A percentile compares a stretch with the other conserved stretches of the same genome.
Evolutionary conservation across 2,113 vertebrate species (phyloP).

Genomic region (Chionomys nivalis): DNA sequence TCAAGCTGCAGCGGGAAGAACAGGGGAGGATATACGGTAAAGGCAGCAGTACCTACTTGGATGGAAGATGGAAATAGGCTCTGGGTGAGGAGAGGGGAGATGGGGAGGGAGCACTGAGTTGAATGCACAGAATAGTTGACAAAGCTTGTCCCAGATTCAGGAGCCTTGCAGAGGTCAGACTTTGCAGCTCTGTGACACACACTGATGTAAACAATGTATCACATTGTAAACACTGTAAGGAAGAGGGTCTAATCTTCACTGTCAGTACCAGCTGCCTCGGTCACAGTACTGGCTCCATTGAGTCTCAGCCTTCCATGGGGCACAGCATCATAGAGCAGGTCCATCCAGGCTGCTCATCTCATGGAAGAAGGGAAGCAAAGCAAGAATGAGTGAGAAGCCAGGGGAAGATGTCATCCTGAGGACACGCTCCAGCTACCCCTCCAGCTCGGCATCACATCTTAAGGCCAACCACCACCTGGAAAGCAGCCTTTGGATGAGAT

Average conservation of each 20-base stretch:
- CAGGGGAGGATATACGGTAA: background rate
- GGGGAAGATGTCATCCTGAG: background rate
- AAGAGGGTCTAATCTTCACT: background rate
- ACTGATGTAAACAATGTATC: background rate
- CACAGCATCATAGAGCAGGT: too few relatives aligned
- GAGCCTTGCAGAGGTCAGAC: background rate
- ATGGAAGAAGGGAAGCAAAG: too few relatives aligned
- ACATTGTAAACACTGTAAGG: too few relatives aligned
- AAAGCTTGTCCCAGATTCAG: background rate
- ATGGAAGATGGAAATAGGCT: background rate
- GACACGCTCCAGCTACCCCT: too few relatives aligned
- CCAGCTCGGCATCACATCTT: too few relatives aligned
- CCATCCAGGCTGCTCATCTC: background rate
- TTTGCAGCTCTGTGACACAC: background rate
- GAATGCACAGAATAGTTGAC: background rate
- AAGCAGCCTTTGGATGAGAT: background rate
- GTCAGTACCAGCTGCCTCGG: background rate
- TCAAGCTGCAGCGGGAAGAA: background rate
- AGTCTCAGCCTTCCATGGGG: too few relatives aligned
- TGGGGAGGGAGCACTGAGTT: background rate
- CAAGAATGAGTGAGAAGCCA: background rate
- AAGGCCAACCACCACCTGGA: too few relatives aligned
- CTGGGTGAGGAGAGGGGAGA: background rate
- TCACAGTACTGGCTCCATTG: background rate
- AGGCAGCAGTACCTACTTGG: background rate